Conservation (phyloP, 53 echinoderm and acorn worm species). For the Astropecten irregularis region DNA sequence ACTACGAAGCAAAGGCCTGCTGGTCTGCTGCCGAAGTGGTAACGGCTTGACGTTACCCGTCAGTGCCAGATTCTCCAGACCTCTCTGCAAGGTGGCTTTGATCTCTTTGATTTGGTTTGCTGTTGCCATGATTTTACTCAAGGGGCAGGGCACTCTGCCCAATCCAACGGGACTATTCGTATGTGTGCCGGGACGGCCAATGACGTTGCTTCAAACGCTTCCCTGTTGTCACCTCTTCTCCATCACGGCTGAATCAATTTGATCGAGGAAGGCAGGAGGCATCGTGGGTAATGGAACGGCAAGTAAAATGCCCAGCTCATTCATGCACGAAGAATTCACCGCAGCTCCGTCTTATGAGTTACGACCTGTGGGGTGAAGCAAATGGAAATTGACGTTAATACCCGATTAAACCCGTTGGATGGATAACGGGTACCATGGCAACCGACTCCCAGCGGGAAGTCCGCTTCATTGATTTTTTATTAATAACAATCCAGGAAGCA, state of each 20-base stretch:
- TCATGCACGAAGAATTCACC: no score
- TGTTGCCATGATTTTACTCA: constrained; percentile 68
- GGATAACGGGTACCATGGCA: neutral
- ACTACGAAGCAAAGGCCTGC: constrained; percentile 69
- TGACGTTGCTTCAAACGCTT: no score
- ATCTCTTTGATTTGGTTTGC: constrained; percentile 86
- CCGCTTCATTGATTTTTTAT: no score
- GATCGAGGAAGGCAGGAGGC: neutral
- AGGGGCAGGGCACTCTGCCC: no score
- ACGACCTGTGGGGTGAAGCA: no score
- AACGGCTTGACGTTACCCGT: constrained; percentile 85
- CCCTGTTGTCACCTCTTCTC: constrained; percentile 31
- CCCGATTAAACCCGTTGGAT: neutral
- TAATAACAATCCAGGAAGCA: no score
- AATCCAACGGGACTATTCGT: no score
- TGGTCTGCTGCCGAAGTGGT: constrained; percentile 86
- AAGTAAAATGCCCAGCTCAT: neutral
- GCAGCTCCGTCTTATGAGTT: no score
- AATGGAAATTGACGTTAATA: neutral
- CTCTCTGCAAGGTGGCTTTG: constrained; percentile 86
- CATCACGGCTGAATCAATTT: constrained; percentile 23
- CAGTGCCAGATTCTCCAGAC: constrained; percentile 86
- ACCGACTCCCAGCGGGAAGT: no score
- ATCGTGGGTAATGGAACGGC: neutral
- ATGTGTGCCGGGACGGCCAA: no score